These are phyloP conservation scores for Psammodynastes pulverulentus DNA, from an alignment of 2,113 vertebrate species.

Conservation along the genomic window DNA sequence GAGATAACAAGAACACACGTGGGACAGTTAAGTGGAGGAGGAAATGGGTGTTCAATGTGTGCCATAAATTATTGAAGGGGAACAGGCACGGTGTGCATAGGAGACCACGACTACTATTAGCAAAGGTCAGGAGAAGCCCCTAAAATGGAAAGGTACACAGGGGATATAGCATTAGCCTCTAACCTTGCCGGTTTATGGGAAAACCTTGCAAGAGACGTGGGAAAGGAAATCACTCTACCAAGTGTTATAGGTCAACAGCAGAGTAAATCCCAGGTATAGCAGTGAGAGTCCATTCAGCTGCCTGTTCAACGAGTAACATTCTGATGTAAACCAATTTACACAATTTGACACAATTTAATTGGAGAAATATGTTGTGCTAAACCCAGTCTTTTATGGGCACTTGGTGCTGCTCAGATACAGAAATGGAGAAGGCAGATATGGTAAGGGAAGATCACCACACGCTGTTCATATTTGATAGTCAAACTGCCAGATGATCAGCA, in stretches of 20 bases:
- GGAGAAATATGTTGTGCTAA: neutral
- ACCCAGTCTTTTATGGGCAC: neutral
- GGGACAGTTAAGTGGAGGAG: conserved; percentile 60
- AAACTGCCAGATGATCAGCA: neutral
- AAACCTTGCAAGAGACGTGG: conserved; percentile 56
- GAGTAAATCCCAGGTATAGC: conserved; percentile 37
- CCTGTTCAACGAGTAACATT: conserved; percentile 5
- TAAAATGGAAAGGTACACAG: conserved; percentile 64
- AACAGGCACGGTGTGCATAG: conserved; percentile 62
- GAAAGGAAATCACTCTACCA: conserved; percentile 63
- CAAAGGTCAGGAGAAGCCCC: conserved; percentile 63
- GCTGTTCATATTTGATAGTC: neutral
- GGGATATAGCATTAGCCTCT: conserved; percentile 57
- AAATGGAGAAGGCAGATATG: neutral
- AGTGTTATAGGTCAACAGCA: conserved; percentile 41
- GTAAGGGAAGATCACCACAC: neutral
- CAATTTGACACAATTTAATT: neutral
- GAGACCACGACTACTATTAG: conserved; percentile 54
- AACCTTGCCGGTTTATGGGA: conserved; percentile 52
- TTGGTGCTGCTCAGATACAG: neutral
- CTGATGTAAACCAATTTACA: neutral
- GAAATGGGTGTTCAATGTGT: conserved; percentile 66
- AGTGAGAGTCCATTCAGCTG: conserved; percentile 28
- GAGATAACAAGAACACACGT: conserved; percentile 67
- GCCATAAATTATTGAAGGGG: conserved; percentile 61